phyloP scores from a whole-genome alignment of 2,113 vertebrate species.

The Grammomys dolichurus region DNA sequence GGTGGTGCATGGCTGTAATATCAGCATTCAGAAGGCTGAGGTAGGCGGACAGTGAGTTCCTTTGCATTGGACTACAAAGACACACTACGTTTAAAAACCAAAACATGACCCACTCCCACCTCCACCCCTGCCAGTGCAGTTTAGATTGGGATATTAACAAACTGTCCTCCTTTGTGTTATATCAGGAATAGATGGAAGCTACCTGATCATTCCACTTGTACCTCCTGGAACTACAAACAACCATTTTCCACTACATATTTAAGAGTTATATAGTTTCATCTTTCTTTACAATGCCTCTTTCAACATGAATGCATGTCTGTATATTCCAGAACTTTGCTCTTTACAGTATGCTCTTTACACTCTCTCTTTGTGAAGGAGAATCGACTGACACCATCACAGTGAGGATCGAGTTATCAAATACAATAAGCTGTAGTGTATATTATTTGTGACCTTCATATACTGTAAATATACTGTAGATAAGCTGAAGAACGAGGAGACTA shows the following conservation, averaged over 20 bases:
- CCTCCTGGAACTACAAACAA: background rate
- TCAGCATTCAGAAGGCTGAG: background rate
- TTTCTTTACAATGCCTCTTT: constrained; percentile 25
- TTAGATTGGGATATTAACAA: background rate
- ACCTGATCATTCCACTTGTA: background rate
- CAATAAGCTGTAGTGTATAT: background rate
- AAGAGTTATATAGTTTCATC: background rate
- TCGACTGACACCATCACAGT: background rate
- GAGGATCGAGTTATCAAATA: background rate
- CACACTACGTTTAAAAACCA: background rate
- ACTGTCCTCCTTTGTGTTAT: background rate
- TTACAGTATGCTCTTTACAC: background rate
- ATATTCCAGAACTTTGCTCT: background rate
- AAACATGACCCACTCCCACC: background rate
- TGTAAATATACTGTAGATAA: background rate
- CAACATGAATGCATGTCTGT: background rate
- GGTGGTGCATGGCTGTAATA: background rate
- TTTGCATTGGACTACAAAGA: background rate
- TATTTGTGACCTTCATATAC: background rate
- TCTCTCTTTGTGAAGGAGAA: background rate
- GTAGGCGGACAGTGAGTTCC: background rate
- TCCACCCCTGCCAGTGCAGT: accelerated
- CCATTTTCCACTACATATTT: background rate
- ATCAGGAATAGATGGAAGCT: background rate
- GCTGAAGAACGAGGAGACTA: background rate